A percentile compares a stretch with the other conserved stretches of the same genome.
These are phyloP conservation scores for Menidia menidia DNA, from an alignment of 2,797 vertebrate genomes.

Conservation along the genomic window DNA sequence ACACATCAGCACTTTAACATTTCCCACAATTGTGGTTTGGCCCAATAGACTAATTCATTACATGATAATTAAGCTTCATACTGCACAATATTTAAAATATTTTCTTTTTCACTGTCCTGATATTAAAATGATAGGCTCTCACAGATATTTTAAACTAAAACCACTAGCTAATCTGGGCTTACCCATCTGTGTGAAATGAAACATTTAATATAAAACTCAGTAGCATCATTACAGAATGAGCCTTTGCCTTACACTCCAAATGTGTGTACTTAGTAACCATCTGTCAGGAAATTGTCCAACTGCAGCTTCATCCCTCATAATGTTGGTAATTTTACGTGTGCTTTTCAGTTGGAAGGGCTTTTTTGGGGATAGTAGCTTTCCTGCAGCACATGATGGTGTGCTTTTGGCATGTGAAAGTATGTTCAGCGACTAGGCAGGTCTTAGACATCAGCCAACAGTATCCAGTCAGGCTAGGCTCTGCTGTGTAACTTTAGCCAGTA, in stretches of 20 bases:
- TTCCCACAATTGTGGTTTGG: too few relatives aligned
- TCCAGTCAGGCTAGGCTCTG: neutral
- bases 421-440: neutral
- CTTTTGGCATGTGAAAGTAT: neutral
- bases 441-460: conserved; percentile 1
- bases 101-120: conserved; percentile 16
- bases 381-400: conserved; percentile 10
- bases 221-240: conserved; percentile 52
- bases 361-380: conserved; percentile 11
- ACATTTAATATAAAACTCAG: conserved; percentile 33
- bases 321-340: conserved; percentile 13
- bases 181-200: conserved; percentile 21
- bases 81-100: neutral
- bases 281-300: conserved; percentile 37
- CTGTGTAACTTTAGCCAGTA: neutral
- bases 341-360: conserved; percentile 8
- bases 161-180: conserved; percentile 27
- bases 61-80: neutral
- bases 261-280: conserved; percentile 41
- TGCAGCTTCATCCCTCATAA: conserved; percentile 12
- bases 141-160: conserved; percentile 6
- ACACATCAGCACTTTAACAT: too few relatives aligned
- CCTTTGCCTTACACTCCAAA: conserved; percentile 41
- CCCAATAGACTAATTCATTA: neutral
- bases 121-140: neutral